Percentiles rank a stretch among this genome's conserved stretches.
These are phyloP conservation scores for Ashinkailepas kermadecensis DNA, from an alignment of 2,888 invertebrate species.

Conservation along the genomic window DNA sequence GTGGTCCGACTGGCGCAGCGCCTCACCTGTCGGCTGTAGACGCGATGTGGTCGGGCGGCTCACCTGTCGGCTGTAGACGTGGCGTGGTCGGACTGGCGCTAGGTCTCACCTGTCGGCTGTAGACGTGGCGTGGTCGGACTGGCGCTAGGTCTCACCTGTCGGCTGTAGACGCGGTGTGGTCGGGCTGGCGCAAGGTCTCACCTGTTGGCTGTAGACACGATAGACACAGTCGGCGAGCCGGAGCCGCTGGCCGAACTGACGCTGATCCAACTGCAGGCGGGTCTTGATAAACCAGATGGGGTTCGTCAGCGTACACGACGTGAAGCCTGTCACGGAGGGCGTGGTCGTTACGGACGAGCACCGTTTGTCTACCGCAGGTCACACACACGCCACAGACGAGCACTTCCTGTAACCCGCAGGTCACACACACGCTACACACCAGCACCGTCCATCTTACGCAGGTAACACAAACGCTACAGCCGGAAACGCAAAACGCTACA, in stretches of 20 bases:
- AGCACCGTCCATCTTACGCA: too few relatives aligned
- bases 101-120: too few relatives aligned
- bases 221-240: slow-evolving; percentile 66
- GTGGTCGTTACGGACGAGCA: too few relatives aligned
- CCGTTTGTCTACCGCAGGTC: too few relatives aligned
- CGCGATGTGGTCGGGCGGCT: slow-evolving; percentile 24
- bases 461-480: too few relatives aligned
- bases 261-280: slow-evolving; percentile 83
- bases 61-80: slow-evolving; percentile 32
- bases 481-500: too few relatives aligned
- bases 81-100: too few relatives aligned
- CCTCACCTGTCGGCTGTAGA: slow-evolving; percentile 32
- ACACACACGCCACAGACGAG: too few relatives aligned
- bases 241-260: slow-evolving; percentile 56
- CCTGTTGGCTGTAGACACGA: slow-evolving; percentile 31
- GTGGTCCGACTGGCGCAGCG: too few relatives aligned
- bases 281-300: slow-evolving; percentile 99
- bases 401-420: too few relatives aligned
- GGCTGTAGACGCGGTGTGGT: slow-evolving; percentile 28
- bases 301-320: slow-evolving; percentile 91
- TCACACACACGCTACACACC: too few relatives aligned
- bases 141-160: slow-evolving; percentile 28
- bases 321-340: slow-evolving; percentile 61
- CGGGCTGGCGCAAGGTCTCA: slow-evolving; percentile 20
- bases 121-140: too few relatives aligned